These are phyloP conservation scores for Moxostoma hubbsi DNA, from an alignment of 2,797 vertebrate genomes.

Conservation along the genomic window DNA sequence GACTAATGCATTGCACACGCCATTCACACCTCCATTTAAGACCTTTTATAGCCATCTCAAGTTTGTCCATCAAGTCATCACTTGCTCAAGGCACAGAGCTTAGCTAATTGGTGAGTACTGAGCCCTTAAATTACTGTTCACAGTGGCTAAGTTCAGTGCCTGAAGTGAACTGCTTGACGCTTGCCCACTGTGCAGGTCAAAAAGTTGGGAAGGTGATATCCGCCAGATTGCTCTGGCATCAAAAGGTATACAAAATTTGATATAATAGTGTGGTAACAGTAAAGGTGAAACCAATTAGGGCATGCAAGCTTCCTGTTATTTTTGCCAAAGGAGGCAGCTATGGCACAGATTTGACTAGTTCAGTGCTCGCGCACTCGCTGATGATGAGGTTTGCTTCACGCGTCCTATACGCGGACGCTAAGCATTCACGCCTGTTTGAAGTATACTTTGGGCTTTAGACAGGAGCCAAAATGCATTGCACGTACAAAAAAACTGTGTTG, in stretches of 20 bases:
- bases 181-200: not conserved
- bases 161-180: constrained; percentile 78
- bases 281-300: constrained; percentile 67
- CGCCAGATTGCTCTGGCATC: constrained; percentile 20
- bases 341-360: constrained; percentile 30
- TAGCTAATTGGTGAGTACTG: constrained; percentile 88
- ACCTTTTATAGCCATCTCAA: not conserved
- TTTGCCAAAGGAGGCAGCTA: constrained; percentile 31
- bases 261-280: constrained; percentile 55
- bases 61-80: constrained; percentile 59
- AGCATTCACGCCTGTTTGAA: too few relatives aligned
- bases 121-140: constrained; percentile 85
- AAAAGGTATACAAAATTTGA: constrained; percentile 3
- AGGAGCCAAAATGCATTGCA: too few relatives aligned
- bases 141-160: constrained; percentile 90
- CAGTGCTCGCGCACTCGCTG: too few relatives aligned
- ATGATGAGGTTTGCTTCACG: too few relatives aligned
- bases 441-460: too few relatives aligned
- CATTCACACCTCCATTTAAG: not conserved
- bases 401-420: too few relatives aligned
- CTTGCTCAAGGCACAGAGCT: constrained; percentile 85
- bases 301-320: constrained; percentile 50
- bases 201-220: constrained; percentile 7
- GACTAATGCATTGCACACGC: not conserved
- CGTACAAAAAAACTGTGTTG: too few relatives aligned